Evolutionary conservation across 2,888 invertebrate species (phyloP).

Genomic region (Hetaerina titia): DNA sequence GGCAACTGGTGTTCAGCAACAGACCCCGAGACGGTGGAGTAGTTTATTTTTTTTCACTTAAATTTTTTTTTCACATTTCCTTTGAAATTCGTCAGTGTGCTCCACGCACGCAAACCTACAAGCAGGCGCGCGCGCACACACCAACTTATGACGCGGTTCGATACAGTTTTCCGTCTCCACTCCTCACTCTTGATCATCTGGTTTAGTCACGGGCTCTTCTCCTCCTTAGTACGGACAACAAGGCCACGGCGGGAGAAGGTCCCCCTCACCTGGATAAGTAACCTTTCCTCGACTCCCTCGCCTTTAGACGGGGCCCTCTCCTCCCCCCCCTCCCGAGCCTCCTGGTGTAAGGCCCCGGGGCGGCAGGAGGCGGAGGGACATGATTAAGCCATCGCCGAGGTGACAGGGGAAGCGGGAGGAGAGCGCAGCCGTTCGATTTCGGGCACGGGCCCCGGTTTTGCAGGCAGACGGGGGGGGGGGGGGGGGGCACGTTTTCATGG

Average conservation of each 20-base stretch:
- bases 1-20: conserved; percentile 37
- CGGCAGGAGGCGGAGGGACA: background rate
- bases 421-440: too few relatives aligned
- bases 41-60: too few relatives aligned
- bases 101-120: background rate
- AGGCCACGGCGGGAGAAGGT: background rate
- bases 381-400: background rate
- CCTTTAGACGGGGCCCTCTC: background rate
- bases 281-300: background rate
- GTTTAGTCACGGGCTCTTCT: conserved; percentile 11
- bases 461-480: too few relatives aligned
- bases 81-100: background rate
- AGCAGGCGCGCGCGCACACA: background rate
- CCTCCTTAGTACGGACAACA: background rate
- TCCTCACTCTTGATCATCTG: background rate
- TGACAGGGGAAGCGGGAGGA: too few relatives aligned
- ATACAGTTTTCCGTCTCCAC: background rate
- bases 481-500: too few relatives aligned
- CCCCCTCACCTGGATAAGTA: too few relatives aligned
- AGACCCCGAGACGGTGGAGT: too few relatives aligned
- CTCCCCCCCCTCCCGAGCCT: too few relatives aligned
- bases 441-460: too few relatives aligned
- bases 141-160: background rate
- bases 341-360: too few relatives aligned
- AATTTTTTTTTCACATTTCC: background rate